Conservation (phyloP, 1,140 invertebrate species). For the Drusus annulatus region DNA sequence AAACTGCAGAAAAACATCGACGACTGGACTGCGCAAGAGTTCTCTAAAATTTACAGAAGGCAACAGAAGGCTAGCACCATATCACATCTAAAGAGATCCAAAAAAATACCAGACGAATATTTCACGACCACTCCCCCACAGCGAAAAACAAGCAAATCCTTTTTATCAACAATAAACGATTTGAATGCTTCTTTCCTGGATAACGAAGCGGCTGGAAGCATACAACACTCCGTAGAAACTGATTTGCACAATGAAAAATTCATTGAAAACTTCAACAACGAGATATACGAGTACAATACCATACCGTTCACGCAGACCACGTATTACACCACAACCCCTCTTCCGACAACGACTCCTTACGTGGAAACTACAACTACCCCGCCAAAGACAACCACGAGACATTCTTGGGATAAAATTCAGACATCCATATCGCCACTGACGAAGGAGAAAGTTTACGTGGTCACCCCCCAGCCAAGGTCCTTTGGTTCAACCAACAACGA, state of each 20-base stretch:
- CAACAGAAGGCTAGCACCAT: slow-evolving; percentile 70
- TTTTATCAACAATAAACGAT: slow-evolving; percentile 58
- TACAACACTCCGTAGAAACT: slow-evolving; percentile 66
- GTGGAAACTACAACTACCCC: slow-evolving; percentile 44
- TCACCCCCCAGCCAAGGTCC: slow-evolving; percentile 77
- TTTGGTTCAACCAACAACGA: slow-evolving; percentile 50
- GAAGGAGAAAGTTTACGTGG: slow-evolving; percentile 84
- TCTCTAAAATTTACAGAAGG: slow-evolving; percentile 70
- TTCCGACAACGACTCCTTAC: slow-evolving; percentile 40
- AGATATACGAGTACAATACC: slow-evolving; percentile 42
- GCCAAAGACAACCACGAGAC: slow-evolving; percentile 64
- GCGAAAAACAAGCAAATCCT: slow-evolving; percentile 48
- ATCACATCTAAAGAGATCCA: slow-evolving; percentile 75
- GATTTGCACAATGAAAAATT: slow-evolving; percentile 62
- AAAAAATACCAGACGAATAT: slow-evolving; percentile 84
- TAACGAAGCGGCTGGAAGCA: slow-evolving; percentile 73
- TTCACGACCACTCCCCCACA: slow-evolving; percentile 75
- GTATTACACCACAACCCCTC: slow-evolving; percentile 43
- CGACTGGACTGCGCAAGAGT: slow-evolving; percentile 87
- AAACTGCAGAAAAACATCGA: slow-evolving; percentile 87
- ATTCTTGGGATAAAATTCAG: slow-evolving; percentile 77
- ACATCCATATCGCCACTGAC: slow-evolving; percentile 80
- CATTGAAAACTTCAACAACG: slow-evolving; percentile 56
- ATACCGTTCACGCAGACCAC: slow-evolving; percentile 9
- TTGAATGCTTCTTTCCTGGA: slow-evolving; percentile 69